These are phyloP conservation scores for Lamproptera curius DNA, from an alignment of 2,888 invertebrate species.

Conservation along the genomic window DNA sequence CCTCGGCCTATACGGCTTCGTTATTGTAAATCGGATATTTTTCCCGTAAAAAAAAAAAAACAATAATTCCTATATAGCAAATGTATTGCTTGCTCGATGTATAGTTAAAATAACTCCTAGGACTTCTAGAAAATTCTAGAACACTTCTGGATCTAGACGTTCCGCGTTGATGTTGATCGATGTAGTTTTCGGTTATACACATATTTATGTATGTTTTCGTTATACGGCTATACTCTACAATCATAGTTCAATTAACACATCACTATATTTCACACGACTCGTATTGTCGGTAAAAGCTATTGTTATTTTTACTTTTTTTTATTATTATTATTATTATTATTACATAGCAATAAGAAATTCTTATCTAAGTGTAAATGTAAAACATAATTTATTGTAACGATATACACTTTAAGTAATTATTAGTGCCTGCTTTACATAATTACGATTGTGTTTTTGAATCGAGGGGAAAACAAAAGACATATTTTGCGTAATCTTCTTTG, in stretches of 20 bases:
- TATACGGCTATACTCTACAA: slow-evolving; percentile 35
- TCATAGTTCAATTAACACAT: slow-evolving; percentile 47
- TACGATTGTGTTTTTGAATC: slow-evolving; percentile 51
- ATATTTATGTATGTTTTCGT: slow-evolving; percentile 12
- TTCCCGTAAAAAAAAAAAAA: background rate
- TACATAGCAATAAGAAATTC: slow-evolving; percentile 58
- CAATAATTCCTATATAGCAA: background rate
- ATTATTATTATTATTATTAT: background rate
- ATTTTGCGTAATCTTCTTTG: slow-evolving; percentile 59
- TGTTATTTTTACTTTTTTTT: slow-evolving; percentile 50
- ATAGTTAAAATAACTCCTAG: background rate
- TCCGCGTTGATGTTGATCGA: slow-evolving; percentile 28
- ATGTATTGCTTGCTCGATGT: slow-evolving; percentile 1
- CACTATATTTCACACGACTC: slow-evolving; percentile 41
- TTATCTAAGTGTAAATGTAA: slow-evolving; percentile 63
- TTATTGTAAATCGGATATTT: background rate
- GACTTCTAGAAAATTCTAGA: slow-evolving; percentile 1
- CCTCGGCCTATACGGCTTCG: slow-evolving; percentile 4
- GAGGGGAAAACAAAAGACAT: slow-evolving; percentile 63
- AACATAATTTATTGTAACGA: slow-evolving; percentile 74
- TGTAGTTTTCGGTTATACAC: slow-evolving; percentile 10
- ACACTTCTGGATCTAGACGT: slow-evolving; percentile 33
- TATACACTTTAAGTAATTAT: slow-evolving; percentile 69
- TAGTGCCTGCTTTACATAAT: slow-evolving; percentile 74
- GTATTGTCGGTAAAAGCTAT: slow-evolving; percentile 32